Percentiles rank a stretch among this genome's conserved stretches.
These are phyloP conservation scores for Drosophila suzukii DNA, from an alignment of 1,140 invertebrate species.

Conservation along the genomic window DNA sequence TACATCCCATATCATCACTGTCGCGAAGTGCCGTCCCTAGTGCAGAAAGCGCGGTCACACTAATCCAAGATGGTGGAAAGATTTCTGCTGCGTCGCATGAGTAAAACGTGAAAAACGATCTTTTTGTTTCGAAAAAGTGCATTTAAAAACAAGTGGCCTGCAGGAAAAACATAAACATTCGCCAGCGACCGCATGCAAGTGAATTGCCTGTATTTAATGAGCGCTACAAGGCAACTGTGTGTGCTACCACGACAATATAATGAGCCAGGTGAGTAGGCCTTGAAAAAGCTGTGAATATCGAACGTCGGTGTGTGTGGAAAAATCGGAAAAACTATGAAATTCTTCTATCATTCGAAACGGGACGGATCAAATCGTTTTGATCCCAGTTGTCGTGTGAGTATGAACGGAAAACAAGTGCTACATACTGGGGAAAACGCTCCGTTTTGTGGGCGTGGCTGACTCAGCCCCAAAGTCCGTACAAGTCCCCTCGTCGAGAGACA, in stretches of 20 bases:
- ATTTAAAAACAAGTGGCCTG: conserved; percentile 77
- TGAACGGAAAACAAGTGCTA: conserved; percentile 50
- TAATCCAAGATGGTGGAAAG: conserved; percentile 69
- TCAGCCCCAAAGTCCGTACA: conserved; percentile 42
- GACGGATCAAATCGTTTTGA: conserved; percentile 59
- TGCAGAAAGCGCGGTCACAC: conserved; percentile 4
- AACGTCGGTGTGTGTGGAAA: conserved; percentile 69
- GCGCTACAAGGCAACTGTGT: conserved; percentile 73
- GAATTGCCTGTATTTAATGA: conserved; percentile 79
- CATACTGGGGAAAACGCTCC: conserved; percentile 26
- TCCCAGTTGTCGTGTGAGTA: conserved; percentile 71
- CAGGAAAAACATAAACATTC: conserved; percentile 67
- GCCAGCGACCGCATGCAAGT: conserved; percentile 49
- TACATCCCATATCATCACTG: background rate
- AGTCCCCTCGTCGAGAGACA: conserved; percentile 67
- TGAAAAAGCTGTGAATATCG: conserved; percentile 80
- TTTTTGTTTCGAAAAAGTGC: conserved; percentile 75
- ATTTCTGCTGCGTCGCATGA: conserved; percentile 63
- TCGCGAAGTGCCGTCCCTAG: background rate
- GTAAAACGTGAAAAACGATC: conserved; percentile 66
- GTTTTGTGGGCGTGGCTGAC: conserved; percentile 72
- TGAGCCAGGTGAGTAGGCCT: conserved; percentile 84
- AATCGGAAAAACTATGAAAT: conserved; percentile 69
- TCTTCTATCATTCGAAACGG: conserved; percentile 64
- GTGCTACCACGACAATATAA: conserved; percentile 82